Evolutionary conservation across 2,113 vertebrate species (phyloP), one percentile per base, ranked within the genome.

Genomic region (Vulpes lagopus): DNA sequence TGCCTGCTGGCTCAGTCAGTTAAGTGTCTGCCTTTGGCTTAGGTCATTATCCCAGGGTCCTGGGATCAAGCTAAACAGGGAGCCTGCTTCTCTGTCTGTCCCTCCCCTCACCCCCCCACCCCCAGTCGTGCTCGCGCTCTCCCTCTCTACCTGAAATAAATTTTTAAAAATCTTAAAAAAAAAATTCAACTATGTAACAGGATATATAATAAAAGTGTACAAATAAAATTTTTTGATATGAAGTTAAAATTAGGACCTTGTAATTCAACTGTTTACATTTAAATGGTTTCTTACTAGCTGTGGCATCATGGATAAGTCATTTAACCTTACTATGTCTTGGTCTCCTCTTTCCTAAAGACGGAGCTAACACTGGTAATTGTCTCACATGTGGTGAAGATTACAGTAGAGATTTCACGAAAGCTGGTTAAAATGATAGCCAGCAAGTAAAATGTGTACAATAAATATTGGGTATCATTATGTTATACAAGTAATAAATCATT

Each of bases 341-440:
- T 88, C 88, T 94, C 14, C 84, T 96, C 15, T 74, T 83, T 71
- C 89, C 8, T 35, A 71, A 86, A 86, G 74, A n/a, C 69, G 64
- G 17, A 74, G 10, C 3, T 83, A 80, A 78, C 1, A 25, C 27
- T 78, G 60, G 65, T 57, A 65, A 93, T 25, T 91, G 11, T 16
- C 53, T 95, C n/a, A 62, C 9, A 64, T 59, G 8, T 86, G 49
- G 17, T 71, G 32, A 86, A 90, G 55, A 82, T 32, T 74, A 51
- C 4, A 25, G 53, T 85, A 92, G 16, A 80, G 7, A 71, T 23
- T 74, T 85, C 5, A 80, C 38, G 64, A 92, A 60, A 94, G 32
- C n/a, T 81, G 8, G n/a, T 43, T 43, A 38, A 12, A 93, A 49
- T 55, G 69, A 30, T 12, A 78, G 53, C n/a, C 30, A 88, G 35